A percentile compares a stretch with the other conserved stretches of the same genome.
phyloP scores from a whole-genome alignment of 2,888 invertebrate genomes.

The Heterodera filipjevi region DNA sequence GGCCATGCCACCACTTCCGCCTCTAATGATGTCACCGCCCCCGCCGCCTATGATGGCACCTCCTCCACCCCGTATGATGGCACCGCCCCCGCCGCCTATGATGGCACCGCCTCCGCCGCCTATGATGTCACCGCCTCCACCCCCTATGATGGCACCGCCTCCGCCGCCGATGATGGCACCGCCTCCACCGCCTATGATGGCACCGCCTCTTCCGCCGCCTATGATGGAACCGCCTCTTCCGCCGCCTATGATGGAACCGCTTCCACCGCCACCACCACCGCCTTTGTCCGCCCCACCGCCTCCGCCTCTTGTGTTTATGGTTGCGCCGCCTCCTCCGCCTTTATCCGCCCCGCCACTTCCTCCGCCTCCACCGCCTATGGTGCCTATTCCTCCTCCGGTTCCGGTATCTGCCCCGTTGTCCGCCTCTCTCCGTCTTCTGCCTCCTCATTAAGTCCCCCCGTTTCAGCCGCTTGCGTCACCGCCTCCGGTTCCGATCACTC shows the following conservation, averaged over 20 bases:
- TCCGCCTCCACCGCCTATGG: not conserved
- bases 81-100: not conserved
- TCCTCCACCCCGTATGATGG: not conserved
- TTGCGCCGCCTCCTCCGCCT: constrained; percentile 7
- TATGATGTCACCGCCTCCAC: not conserved
- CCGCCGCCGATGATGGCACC: not conserved
- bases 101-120: not conserved
- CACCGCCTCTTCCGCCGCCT: not conserved
- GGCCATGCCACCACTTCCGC: constrained; percentile 16
- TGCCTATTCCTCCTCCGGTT: not conserved
- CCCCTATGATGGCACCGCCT: not conserved
- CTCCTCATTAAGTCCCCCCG: no score
- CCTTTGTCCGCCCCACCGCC: constrained; percentile 13
- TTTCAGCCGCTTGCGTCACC: not conserved
- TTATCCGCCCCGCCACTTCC: not conserved
- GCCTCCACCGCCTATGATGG: not conserved
- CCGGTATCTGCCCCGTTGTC: not conserved
- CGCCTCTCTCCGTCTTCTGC: not conserved
- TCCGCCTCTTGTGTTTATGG: not conserved
- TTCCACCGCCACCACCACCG: not conserved
- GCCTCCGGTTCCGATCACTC: not conserved
- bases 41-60: constrained; percentile 5
- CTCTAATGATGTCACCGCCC: not conserved
- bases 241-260: not conserved
- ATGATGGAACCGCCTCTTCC: constrained; percentile 7